Evolutionary conservation across 2,797 vertebrate genomes (phyloP), one percentile per base, ranked within the genome.

Genomic region (Streptopelia turtur): DNA sequence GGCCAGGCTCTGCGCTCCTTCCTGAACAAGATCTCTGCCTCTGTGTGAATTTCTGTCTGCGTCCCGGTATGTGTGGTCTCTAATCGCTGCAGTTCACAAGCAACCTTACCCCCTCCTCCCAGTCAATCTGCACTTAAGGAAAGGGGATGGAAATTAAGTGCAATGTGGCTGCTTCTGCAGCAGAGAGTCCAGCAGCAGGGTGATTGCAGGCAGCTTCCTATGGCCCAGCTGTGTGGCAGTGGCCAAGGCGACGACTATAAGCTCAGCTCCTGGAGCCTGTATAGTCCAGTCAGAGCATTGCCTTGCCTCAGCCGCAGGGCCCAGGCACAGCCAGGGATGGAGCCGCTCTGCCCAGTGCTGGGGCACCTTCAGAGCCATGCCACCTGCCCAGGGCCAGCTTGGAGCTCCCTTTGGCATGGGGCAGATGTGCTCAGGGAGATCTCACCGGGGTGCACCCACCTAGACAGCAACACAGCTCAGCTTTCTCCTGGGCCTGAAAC

Each of bases 211-310:
- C 31, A 71, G 9, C 37, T 86, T 78, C n/a, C 50, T 74, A 2
- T 10, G 12, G 70, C 25, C 70, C 59, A 77, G 23, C 41, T 71
- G 12, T 28, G 37, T 69, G 43, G 33, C 33, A 52, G 4, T 24
- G 75, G 53, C 64, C 8, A 13, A 70, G 49, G n/a, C 43, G 23
- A n/a, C 27, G 56, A 37, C 47, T 30, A 2, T 69, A 28, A 39
- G 7, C 37, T 72, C 57, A 20, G 2, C 14, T 56, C 31, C n/a
- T 23, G 33, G 49, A n/a, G 25, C 45, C 65, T 8, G 2, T 12
- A 2, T 10, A n/a, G 17, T 30, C 31, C 35, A 49, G 30, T 15
- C 49, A 28, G 22, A 0, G 0, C 13, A 6, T 5, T 43, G 52
- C 22, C 37, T 41, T 50, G 14, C 43, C 68, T 80, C 31, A 47